phyloP scores from a whole-genome alignment of 2,888 invertebrate genomes.

The Timema cristinae region DNA sequence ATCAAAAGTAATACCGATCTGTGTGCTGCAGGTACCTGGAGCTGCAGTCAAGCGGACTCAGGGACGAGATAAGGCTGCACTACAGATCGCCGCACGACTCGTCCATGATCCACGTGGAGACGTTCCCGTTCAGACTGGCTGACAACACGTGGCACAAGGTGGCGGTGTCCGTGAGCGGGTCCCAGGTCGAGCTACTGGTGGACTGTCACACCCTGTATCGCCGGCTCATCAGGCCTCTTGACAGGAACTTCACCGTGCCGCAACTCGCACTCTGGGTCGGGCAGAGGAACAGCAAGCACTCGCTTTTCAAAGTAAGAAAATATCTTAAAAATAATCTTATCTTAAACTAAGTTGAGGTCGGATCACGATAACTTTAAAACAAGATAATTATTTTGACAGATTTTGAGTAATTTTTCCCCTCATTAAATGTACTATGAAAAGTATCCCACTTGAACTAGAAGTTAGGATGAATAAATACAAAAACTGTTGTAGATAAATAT shows the following conservation, averaged over 20 bases:
- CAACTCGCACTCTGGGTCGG: slow-evolving; percentile 80
- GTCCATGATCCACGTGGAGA: slow-evolving; percentile 69
- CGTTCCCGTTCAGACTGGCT: slow-evolving; percentile 81
- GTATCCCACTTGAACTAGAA: too few relatives aligned
- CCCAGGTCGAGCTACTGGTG: slow-evolving; percentile 76
- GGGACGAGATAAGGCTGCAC: slow-evolving; percentile 80
- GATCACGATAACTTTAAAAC: too few relatives aligned
- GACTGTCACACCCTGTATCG: slow-evolving; percentile 85
- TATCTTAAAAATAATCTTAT: too few relatives aligned
- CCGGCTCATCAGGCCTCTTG: slow-evolving; percentile 65
- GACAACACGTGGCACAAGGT: slow-evolving; percentile 86
- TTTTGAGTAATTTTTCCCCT: too few relatives aligned
- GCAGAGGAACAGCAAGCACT: slow-evolving; percentile 80
- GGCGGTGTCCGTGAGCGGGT: slow-evolving; percentile 78
- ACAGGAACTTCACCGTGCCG: slow-evolving; percentile 70
- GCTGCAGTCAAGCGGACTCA: slow-evolving; percentile 84
- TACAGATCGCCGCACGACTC: slow-evolving; percentile 62
- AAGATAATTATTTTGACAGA: too few relatives aligned
- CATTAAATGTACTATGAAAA: too few relatives aligned
- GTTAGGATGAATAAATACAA: too few relatives aligned
- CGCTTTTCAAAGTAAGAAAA: slow-evolving; percentile 72
- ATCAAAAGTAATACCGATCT: neutral
- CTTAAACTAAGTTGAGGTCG: too few relatives aligned
- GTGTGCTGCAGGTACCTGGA: slow-evolving; percentile 71
- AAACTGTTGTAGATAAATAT: too few relatives aligned